Base-by-base conservation (phyloP, 2,113 vertebrate species). In the Lagopus muta region DNA sequence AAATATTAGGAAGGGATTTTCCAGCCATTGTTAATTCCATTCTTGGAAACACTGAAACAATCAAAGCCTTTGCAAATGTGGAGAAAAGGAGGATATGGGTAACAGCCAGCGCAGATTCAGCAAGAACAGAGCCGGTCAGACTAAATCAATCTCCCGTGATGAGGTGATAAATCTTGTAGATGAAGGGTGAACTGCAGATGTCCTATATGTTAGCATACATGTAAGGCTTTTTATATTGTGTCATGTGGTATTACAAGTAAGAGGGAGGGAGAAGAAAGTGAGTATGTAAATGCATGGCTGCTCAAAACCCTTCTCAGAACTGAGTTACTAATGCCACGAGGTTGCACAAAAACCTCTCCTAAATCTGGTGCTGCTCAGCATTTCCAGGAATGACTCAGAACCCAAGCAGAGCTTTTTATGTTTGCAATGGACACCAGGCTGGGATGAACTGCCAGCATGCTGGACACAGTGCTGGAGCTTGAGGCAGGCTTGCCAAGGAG, bases 181-280 rank as follows among this genome's bases (percentile, higher is more conserved):
- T 30, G 61, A 55, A 32, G 1, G 4, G 34, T 57, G 43, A 78
- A 48, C 21, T 81, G 70, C 61, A 89, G 83, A 25, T 64, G 25
- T 22, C 3, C 0, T 24, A 11, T 61, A 61, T 22, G 19, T 13
- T 71, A 47, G 7, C 0, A 0, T 45, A 2, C 11, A 58, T 67
- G 30, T 34, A 42, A 38, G 57, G 28, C 4, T 75, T 86, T 36
- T 24, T 45, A 13, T 34, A 42, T 19, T 50, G 21, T 43, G 19
- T 42, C 32, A 2, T 48, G 16, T 4, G 30, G 20, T 50, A 32
- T 32, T 67, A 2, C 5, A 72, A 2, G 0, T 36, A 83, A 47
- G 38, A 58, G 21, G 90, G 2, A 47, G 8, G 52, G 67, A 38
- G 52, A 62, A 67, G 15, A 57, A 80, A 67, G 21, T 58, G 13